Evolutionary conservation across 2,797 vertebrate genomes (phyloP).

Genomic region (Labeo calbasu): DNA sequence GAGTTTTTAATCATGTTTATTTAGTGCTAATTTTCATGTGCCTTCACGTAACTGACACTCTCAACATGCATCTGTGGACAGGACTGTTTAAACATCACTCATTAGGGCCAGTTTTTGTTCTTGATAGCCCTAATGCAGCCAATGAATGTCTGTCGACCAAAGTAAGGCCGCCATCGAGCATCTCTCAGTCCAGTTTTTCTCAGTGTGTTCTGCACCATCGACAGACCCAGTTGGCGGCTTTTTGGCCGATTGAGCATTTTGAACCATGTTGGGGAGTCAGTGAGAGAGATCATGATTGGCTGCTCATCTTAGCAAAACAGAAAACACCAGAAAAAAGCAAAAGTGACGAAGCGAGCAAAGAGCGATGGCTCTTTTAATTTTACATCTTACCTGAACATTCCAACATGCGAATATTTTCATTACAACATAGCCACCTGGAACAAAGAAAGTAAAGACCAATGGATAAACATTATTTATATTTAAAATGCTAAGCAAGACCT

Average conservation of each 20-base stretch:
- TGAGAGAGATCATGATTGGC: neutral
- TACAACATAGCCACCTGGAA: too few species aligned
- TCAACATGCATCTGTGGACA: neutral
- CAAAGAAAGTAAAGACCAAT: too few species aligned
- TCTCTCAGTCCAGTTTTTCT: neutral
- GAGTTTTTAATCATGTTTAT: neutral
- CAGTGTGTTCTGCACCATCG: neutral
- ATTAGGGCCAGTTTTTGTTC: neutral
- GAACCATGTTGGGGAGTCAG: neutral
- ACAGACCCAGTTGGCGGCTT: neutral
- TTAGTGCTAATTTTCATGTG: neutral
- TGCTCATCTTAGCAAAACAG: neutral
- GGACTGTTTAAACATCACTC: neutral
- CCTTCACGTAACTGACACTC: neutral
- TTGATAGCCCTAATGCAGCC: neutral
- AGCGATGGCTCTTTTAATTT: too few species aligned
- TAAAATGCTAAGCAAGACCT: neutral
- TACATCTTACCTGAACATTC: too few species aligned
- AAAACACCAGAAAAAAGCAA: neutral
- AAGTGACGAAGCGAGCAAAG: too few species aligned
- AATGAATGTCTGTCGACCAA: neutral
- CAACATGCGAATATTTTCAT: too few species aligned
- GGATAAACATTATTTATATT: too few species aligned
- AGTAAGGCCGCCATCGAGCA: neutral
- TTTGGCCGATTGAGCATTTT: slow-evolving; percentile 4